These are phyloP conservation scores for Cheirogaleus major DNA, from an alignment of 2,797 vertebrate species.

Conservation along the genomic window DNA sequence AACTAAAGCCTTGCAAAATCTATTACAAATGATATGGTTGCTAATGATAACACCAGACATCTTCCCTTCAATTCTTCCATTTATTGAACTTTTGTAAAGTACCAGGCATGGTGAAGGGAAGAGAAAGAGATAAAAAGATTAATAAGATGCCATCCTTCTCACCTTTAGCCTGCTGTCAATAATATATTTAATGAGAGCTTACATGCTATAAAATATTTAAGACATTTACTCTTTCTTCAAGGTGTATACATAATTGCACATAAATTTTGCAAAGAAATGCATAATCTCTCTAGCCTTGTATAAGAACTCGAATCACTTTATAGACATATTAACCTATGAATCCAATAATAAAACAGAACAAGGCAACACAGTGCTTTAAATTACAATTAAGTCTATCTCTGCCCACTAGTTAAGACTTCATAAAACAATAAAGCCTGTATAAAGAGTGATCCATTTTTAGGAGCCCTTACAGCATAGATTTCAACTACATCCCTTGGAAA, in stretches of 20 bases:
- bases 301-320: slow-evolving; percentile 37
- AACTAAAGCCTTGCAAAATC: slow-evolving; percentile 19
- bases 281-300: neutral
- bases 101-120: neutral
- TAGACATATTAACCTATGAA: slow-evolving; percentile 47
- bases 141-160: neutral
- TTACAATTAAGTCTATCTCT: neutral
- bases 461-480: neutral
- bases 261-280: neutral
- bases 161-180: neutral
- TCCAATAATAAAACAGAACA: neutral
- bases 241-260: neutral
- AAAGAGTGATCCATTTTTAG: neutral
- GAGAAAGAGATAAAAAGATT: neutral
- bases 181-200: neutral
- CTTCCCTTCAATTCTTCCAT: neutral
- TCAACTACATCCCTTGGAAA: neutral
- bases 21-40: slow-evolving; percentile 19
- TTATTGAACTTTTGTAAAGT: neutral
- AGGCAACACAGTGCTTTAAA: neutral
- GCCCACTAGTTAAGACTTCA: neutral
- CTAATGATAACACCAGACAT: slow-evolving; percentile 10
- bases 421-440: neutral
- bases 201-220: slow-evolving; percentile 47
- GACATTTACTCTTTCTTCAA: slow-evolving; percentile 44